Evolutionary conservation across 2,888 invertebrate species (phyloP).

Genomic region (Calameuta idolon): DNA sequence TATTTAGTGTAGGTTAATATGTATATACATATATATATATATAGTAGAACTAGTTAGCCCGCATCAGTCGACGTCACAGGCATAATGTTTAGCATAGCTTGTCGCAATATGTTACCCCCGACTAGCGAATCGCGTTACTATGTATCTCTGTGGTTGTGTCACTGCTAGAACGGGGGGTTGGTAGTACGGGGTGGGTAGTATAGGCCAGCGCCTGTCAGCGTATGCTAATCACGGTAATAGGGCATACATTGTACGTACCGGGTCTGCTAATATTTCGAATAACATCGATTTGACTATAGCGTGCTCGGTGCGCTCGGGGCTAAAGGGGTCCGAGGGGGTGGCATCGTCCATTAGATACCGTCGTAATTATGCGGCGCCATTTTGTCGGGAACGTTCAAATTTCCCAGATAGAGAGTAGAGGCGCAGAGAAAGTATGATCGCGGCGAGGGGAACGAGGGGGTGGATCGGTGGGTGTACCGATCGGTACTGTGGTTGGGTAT

Average conservation of each 20-base stretch:
- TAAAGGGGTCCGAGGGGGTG: constrained; percentile 33
- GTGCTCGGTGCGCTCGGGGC: constrained; percentile 25
- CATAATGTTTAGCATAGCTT: constrained; percentile 62
- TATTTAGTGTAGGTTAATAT: not conserved
- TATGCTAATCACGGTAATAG: constrained; percentile 65
- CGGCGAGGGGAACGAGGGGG: not conserved
- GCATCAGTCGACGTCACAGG: constrained; percentile 56
- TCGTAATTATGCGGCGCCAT: constrained; percentile 43
- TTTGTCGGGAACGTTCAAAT: constrained; percentile 1
- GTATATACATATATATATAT: constrained; percentile 18
- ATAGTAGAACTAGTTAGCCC: constrained; percentile 47
- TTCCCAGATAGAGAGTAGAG: not conserved
- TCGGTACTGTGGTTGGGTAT: not conserved
- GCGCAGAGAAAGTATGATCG: not conserved
- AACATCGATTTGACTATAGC: constrained; percentile 51
- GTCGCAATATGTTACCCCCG: constrained; percentile 61
- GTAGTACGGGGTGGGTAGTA: constrained; percentile 34
- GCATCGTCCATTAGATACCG: constrained; percentile 51
- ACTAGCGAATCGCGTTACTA: constrained; percentile 24
- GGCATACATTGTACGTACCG: constrained; percentile 52
- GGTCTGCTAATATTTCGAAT: constrained; percentile 59
- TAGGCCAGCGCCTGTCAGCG: constrained; percentile 55
- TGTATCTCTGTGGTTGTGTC: constrained; percentile 31
- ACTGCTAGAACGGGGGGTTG: constrained; percentile 29
- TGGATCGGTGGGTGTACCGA: not conserved